Evolutionary conservation across 2,797 vertebrate genomes (phyloP).

Genomic region (Dicrostonyx torquatus): DNA sequence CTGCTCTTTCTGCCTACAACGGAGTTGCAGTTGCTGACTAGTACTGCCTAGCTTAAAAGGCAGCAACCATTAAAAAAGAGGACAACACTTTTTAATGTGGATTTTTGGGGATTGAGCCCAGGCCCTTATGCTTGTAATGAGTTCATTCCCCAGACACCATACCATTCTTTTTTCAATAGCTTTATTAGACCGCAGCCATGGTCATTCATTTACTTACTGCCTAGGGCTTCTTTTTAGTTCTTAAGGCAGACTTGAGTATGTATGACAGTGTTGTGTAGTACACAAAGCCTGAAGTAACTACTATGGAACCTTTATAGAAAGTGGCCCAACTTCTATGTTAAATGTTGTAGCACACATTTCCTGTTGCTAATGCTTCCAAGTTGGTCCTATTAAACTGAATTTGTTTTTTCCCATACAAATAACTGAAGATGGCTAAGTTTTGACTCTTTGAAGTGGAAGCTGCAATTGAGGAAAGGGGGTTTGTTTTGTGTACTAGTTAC

Average conservation of each 20-base stretch:
- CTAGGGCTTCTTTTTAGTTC: background rate
- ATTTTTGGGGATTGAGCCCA: background rate
- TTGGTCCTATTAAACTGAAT: constrained; percentile 9
- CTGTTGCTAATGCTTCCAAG: background rate
- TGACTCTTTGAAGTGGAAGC: constrained; percentile 31
- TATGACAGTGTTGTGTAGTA: background rate
- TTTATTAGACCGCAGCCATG: background rate
- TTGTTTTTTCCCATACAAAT: constrained; percentile 33
- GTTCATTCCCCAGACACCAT: background rate
- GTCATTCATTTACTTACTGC: constrained; percentile 23
- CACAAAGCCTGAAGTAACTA: background rate
- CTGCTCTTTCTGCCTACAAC: too few species aligned
- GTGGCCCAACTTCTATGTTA: background rate
- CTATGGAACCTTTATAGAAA: background rate
- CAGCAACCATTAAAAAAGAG: too few species aligned
- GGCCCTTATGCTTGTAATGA: background rate
- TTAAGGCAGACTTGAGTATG: background rate
- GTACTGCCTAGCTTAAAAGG: too few species aligned
- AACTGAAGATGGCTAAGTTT: background rate
- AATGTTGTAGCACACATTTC: background rate
- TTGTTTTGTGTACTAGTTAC: background rate
- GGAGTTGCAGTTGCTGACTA: too few species aligned
- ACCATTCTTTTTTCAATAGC: background rate
- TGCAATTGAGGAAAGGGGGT: background rate
- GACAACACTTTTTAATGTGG: background rate